These are phyloP conservation scores for Tetanocera ferruginea DNA, from an alignment of 2,888 invertebrate species.

Conservation along the genomic window DNA sequence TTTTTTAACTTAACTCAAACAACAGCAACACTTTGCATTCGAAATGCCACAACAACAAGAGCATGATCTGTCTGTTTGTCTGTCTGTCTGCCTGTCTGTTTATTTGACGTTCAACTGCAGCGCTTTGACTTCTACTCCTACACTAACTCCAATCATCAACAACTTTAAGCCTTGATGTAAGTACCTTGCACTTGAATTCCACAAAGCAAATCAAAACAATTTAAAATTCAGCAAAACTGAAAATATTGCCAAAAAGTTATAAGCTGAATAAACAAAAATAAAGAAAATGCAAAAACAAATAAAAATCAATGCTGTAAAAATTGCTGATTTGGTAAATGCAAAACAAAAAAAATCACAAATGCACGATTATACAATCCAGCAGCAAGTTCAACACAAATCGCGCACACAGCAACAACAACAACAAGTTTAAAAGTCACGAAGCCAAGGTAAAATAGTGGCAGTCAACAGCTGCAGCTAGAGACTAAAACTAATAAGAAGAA, in stretches of 20 bases:
- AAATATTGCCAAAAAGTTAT: constrained; percentile 2
- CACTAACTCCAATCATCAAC: constrained; percentile 4
- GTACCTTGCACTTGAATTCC: constrained; percentile 37
- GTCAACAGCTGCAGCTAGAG: constrained; percentile 38
- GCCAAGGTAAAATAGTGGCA: constrained; percentile 54
- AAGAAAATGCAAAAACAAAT: not conserved
- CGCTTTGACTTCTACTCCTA: not conserved
- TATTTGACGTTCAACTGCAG: not conserved
- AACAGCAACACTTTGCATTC: constrained; percentile 5
- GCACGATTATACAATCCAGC: constrained; percentile 35
- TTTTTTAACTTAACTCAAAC: not conserved
- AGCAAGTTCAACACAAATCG: constrained; percentile 34
- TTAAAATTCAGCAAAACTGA: constrained; percentile 2
- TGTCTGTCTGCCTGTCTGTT: not conserved
- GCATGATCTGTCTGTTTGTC: not conserved
- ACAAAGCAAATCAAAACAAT: constrained; percentile 16
- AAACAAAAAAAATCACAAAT: constrained; percentile 3
- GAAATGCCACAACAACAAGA: not conserved
- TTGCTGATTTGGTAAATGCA: not conserved
- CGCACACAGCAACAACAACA: constrained; percentile 24
- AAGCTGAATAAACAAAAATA: not conserved
- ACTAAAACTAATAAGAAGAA: constrained; percentile 30
- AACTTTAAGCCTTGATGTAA: not conserved
- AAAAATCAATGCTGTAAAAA: constrained; percentile 14
- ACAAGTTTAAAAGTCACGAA: constrained; percentile 56